Percentiles rank a stretch among this genome's conserved stretches.
These are phyloP conservation scores for Vimba vimba DNA, from an alignment of 2,113 vertebrate species.

Conservation along the genomic window DNA sequence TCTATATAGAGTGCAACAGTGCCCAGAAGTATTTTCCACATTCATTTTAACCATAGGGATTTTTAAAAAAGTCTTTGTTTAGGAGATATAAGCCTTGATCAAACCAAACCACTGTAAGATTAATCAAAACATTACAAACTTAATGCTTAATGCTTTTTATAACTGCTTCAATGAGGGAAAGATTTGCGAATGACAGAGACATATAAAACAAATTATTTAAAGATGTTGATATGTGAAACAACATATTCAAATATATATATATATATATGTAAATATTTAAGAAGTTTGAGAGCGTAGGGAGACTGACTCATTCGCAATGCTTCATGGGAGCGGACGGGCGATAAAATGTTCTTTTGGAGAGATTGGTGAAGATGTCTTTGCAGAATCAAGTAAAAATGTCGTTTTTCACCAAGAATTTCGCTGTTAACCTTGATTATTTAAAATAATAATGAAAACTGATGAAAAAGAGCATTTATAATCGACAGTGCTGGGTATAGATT, in stretches of 20 bases:
- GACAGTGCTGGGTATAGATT: too few species aligned
- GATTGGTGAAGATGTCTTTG: neutral
- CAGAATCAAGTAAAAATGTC: neutral
- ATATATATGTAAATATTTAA: too few species aligned
- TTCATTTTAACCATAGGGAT: neutral
- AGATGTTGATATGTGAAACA: too few species aligned
- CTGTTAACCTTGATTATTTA: neutral
- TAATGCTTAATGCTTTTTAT: too few species aligned
- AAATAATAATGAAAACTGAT: neutral
- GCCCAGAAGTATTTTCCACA: neutral
- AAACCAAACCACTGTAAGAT: neutral
- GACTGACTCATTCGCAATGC: too few species aligned
- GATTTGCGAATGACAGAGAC: neutral
- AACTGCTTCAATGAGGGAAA: neutral
- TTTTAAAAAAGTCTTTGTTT: neutral
- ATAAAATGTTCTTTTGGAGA: neutral
- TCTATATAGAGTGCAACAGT: neutral
- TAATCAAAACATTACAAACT: too few species aligned
- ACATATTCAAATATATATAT: too few species aligned
- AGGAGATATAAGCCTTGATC: neutral
- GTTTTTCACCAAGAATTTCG: neutral
- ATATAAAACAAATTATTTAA: neutral
- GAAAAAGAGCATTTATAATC: neutral
- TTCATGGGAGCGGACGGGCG: neutral
- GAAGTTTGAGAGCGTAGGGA: too few species aligned